Evolutionary conservation across 2,113 vertebrate genomes (phyloP).

Genomic region (Callocephalon fimbriatum): DNA sequence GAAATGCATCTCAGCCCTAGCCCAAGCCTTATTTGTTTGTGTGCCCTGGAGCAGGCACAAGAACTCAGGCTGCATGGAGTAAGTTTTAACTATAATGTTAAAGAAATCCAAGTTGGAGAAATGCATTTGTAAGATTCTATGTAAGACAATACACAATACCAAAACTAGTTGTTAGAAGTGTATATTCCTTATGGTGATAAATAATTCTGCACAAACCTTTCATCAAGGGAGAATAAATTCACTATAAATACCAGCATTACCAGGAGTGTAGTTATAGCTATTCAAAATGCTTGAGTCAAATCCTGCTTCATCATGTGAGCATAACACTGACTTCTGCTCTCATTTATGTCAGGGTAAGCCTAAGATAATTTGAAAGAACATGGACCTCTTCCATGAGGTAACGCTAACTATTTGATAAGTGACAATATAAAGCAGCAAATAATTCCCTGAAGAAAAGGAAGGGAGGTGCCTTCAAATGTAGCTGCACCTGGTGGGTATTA

Average conservation of each 20-base stretch:
- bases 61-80: too few species aligned
- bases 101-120: neutral
- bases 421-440: neutral
- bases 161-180: neutral
- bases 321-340: neutral
- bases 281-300: neutral
- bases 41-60: too few species aligned
- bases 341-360: neutral
- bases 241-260: neutral
- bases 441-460: neutral
- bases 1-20: too few species aligned
- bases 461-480: neutral
- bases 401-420: neutral
- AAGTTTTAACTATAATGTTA: neutral
- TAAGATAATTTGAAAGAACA: neutral
- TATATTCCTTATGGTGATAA: neutral
- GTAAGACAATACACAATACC: neutral
- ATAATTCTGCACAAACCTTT: neutral
- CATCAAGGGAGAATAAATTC: neutral
- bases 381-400: neutral
- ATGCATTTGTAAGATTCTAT: neutral
- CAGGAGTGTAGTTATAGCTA: neutral
- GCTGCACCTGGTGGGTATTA: neutral
- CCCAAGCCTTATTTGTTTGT: too few species aligned
- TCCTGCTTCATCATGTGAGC: neutral